Percentiles rank a stretch among this genome's conserved stretches.
phyloP scores from a whole-genome alignment of 2,113 vertebrate species.

The Thamnophis sirtalis region DNA sequence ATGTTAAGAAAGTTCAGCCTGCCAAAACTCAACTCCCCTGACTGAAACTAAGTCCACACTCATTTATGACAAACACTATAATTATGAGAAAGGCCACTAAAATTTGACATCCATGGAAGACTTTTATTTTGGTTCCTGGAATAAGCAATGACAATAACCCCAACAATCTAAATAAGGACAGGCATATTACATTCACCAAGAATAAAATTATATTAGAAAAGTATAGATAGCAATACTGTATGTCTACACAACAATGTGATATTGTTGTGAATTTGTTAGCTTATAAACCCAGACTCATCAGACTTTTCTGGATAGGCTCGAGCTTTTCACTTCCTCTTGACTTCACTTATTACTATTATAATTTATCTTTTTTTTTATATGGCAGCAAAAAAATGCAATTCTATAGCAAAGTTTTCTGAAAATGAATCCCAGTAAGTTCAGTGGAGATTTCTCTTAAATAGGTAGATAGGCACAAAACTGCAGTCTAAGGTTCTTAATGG shows the following conservation, averaged over 20 bases:
- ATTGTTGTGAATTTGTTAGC: background rate
- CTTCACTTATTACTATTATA: background rate
- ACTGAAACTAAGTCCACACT: background rate
- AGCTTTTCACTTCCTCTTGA: background rate
- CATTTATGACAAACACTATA: conserved; percentile 78
- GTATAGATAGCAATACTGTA: background rate
- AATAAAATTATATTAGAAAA: conserved; percentile 36
- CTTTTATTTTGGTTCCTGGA: conserved; percentile 51
- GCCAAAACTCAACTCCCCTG: background rate
- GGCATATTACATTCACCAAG: conserved; percentile 8
- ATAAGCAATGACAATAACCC: conserved; percentile 35
- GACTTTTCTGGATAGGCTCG: background rate
- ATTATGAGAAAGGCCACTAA: conserved; percentile 68
- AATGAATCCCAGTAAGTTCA: background rate
- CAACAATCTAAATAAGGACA: conserved; percentile 51
- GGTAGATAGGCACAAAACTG: background rate
- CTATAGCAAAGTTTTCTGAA: background rate
- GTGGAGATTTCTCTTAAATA: background rate
- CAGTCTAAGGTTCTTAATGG: background rate
- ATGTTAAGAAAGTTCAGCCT: background rate
- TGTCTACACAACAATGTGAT: conserved; percentile 9
- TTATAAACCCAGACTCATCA: background rate
- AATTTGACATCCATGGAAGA: conserved; percentile 56
- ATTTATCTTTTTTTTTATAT: conserved; percentile 5
- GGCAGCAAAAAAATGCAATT: background rate